These are phyloP conservation scores for Hozukius guyotensis DNA, from an alignment of 2,797 vertebrate genomes.

Conservation along the genomic window DNA sequence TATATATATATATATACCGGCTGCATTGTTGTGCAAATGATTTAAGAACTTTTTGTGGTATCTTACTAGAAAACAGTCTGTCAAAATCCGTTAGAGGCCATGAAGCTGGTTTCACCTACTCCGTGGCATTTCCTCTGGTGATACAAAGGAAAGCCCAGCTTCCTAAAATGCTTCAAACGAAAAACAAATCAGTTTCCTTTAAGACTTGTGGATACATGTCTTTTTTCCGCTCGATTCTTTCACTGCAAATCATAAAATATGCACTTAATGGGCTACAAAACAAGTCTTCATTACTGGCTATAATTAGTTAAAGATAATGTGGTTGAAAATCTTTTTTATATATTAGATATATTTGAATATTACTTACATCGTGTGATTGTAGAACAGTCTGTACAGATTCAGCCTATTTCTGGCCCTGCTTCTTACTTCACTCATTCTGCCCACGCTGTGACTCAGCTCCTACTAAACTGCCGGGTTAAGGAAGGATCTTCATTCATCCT, in stretches of 20 bases:
- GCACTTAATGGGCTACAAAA: background rate
- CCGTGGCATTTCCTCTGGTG: conserved; percentile 31
- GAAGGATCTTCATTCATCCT: background rate
- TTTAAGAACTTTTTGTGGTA: background rate
- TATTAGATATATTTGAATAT: background rate
- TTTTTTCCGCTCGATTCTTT: background rate
- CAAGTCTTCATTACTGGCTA: background rate
- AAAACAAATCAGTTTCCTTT: conserved; percentile 16
- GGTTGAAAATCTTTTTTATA: background rate
- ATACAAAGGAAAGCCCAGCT: conserved; percentile 42
- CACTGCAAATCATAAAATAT: background rate
- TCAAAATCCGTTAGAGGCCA: background rate
- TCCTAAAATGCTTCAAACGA: conserved; percentile 17
- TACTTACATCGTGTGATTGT: background rate
- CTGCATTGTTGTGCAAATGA: background rate
- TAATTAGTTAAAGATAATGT: background rate
- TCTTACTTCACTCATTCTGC: conserved; percentile 14
- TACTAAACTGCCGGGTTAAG: conserved; percentile 8
- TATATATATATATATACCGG: too few species aligned
- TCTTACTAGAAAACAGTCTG: background rate
- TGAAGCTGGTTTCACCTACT: conserved; percentile 18
- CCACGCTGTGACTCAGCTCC: conserved; percentile 28
- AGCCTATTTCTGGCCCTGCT: background rate
- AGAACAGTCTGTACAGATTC: background rate
- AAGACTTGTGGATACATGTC: background rate